Evolutionary conservation across 2,888 invertebrate species (phyloP).

Genomic region (Leptopilina drosophilae): DNA sequence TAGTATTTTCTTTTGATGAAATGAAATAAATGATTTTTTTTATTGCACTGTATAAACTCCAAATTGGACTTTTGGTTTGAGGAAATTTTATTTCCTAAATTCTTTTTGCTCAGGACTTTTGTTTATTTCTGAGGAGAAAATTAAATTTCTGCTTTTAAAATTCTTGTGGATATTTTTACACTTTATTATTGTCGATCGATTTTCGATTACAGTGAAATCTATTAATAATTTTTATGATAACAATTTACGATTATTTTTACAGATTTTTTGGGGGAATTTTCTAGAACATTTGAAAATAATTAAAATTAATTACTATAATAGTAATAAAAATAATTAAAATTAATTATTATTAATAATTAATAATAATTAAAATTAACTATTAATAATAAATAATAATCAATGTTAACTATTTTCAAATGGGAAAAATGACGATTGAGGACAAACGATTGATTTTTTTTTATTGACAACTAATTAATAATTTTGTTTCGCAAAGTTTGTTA

Average conservation of each 20-base stretch:
- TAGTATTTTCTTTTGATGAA: not conserved
- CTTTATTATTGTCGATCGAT: too few relatives aligned
- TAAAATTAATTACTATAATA: too few relatives aligned
- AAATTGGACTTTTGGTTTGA: slow-evolving; percentile 59
- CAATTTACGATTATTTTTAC: too few relatives aligned
- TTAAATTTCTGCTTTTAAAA: too few relatives aligned
- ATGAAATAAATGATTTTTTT: not conserved
- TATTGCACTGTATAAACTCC: slow-evolving; percentile 69
- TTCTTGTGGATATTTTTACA: too few relatives aligned
- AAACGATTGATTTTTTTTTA: slow-evolving; percentile 29
- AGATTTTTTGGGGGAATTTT: too few relatives aligned
- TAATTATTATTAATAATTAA: not conserved
- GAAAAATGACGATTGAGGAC: not conserved
- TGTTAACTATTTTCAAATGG: not conserved
- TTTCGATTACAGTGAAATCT: too few relatives aligned
- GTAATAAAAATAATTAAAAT: too few relatives aligned
- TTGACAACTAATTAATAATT: slow-evolving; percentile 55
- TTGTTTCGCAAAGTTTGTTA: slow-evolving; percentile 65
- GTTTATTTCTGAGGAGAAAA: too few relatives aligned
- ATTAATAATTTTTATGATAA: too few relatives aligned
- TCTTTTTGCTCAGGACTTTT: not conserved
- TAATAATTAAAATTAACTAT: not conserved
- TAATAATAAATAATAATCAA: not conserved
- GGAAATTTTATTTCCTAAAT: too few relatives aligned
- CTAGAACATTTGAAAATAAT: too few relatives aligned